phyloP scores from a whole-genome alignment of 2,797 vertebrate genomes.

The Mastacembelus armatus region DNA sequence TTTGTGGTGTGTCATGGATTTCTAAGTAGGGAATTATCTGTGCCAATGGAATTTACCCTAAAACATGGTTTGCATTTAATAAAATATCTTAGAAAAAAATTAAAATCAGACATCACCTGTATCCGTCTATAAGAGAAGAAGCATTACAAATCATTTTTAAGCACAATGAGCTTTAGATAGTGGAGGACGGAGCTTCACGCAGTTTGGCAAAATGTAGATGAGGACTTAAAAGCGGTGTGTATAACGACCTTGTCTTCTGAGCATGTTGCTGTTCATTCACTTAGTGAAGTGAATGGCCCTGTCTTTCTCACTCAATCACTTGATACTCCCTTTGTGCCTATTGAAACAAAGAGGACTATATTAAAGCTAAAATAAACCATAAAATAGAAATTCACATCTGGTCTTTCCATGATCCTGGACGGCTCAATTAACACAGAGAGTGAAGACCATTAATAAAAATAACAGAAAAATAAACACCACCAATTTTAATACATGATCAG shows the following conservation, averaged over 20 bases:
- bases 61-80: constrained; percentile 14
- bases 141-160: constrained; percentile 21
- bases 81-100: constrained; percentile 11
- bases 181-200: not conserved
- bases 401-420: constrained; percentile 36
- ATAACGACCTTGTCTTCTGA: constrained; percentile 29
- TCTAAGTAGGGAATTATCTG: constrained; percentile 14
- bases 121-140: constrained; percentile 22
- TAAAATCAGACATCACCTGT: constrained; percentile 19
- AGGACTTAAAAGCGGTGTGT: constrained; percentile 39
- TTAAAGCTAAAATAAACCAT: constrained; percentile 51
- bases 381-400: constrained; percentile 54
- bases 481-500: too few relatives aligned
- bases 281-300: constrained; percentile 38
- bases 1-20: constrained; percentile 24
- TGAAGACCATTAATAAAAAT: too few relatives aligned
- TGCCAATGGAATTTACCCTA: constrained; percentile 21
- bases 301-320: constrained; percentile 40
- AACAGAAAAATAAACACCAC: too few relatives aligned
- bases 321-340: constrained; percentile 56
- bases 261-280: constrained; percentile 59
- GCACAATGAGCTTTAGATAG: constrained; percentile 13
- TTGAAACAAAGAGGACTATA: constrained; percentile 47
- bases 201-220: constrained; percentile 29
- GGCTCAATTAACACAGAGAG: constrained; percentile 18